phyloP scores from a whole-genome alignment of 2,888 invertebrate genomes.

The Archaeoteleia sp. region DNA sequence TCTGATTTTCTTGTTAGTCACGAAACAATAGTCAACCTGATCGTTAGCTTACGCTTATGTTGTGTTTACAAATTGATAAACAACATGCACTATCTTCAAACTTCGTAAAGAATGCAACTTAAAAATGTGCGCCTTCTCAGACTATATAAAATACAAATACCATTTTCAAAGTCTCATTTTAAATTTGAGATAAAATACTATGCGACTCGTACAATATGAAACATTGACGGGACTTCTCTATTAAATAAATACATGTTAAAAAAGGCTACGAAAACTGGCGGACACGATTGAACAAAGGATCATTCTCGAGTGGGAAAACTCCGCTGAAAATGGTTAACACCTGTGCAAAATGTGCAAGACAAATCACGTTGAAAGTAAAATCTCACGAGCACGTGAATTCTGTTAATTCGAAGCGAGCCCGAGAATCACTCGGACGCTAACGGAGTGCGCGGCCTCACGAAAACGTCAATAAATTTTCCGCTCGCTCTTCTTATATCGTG shows the following conservation, averaged over 20 bases:
- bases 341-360: conserved; percentile 23
- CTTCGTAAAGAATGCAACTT: not conserved
- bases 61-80: conserved; percentile 14
- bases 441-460: conserved; percentile 41
- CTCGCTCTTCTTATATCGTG: conserved; percentile 54
- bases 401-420: conserved; percentile 22
- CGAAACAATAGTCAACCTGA: conserved; percentile 53
- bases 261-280: too few species aligned
- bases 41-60: conserved; percentile 31
- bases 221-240: too few species aligned
- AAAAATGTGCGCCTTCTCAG: not conserved
- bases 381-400: conserved; percentile 34
- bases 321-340: conserved; percentile 1
- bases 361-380: conserved; percentile 31
- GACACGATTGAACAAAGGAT: too few species aligned
- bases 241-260: too few species aligned
- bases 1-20: conserved; percentile 59
- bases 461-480: conserved; percentile 62
- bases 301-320: not conserved
- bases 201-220: too few species aligned
- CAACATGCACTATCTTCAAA: conserved; percentile 9
- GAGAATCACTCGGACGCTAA: conserved; percentile 32
- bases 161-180: too few species aligned
- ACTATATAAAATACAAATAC: too few species aligned
- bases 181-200: too few species aligned